These are phyloP conservation scores for Aporophyla lueneburgensis DNA, from an alignment of 2,888 invertebrate genomes.

Conservation along the genomic window DNA sequence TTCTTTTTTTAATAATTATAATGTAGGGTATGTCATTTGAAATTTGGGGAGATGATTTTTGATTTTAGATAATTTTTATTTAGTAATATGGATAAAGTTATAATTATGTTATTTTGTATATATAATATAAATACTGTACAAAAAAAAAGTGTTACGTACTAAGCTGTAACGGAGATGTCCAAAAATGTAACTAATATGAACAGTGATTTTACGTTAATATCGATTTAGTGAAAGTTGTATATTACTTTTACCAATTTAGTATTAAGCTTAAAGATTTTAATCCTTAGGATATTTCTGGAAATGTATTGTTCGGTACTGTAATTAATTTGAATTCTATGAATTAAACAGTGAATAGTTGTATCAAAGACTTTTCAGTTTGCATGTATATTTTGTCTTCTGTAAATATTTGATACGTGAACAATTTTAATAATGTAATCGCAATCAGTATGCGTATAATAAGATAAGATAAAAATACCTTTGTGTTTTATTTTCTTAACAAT, in stretches of 20 bases:
- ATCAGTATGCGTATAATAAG: conserved; percentile 5
- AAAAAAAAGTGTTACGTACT: too few species aligned
- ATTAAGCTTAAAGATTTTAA: neutral
- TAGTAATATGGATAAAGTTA: neutral
- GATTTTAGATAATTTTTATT: neutral
- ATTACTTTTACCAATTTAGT: neutral
- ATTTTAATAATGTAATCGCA: conserved; percentile 14
- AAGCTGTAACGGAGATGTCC: neutral
- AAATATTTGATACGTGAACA: conserved; percentile 5
- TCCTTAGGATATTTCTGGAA: neutral
- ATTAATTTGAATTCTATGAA: neutral
- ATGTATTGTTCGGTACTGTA: neutral
- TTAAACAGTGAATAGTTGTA: neutral
- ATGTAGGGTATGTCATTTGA: neutral
- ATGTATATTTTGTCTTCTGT: conserved; percentile 2
- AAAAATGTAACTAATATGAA: neutral
- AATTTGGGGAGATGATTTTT: neutral
- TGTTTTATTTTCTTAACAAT: conserved; percentile 20
- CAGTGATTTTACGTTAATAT: neutral
- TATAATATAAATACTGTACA: too few species aligned
- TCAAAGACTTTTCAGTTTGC: neutral
- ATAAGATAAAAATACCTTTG: conserved; percentile 28
- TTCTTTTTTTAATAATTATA: neutral
- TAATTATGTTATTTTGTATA: neutral
- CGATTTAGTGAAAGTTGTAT: neutral